Conservation (phyloP, 2,113 vertebrate genomes). For the Ginglymostoma cirratum region DNA sequence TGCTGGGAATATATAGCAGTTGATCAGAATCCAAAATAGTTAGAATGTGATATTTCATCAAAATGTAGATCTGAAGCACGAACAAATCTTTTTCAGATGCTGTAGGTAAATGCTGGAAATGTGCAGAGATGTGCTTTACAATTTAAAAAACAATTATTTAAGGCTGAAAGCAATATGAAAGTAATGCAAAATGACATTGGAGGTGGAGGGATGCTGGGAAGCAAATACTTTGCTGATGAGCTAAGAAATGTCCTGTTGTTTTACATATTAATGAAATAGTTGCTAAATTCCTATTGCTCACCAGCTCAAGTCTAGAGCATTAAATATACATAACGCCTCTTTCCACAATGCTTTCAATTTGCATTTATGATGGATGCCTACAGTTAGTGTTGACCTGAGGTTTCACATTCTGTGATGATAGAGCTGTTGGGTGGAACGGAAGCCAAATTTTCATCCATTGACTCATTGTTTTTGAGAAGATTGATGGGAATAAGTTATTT, state of each 20-base stretch:
- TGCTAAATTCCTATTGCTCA: not conserved
- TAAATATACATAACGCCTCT: not conserved
- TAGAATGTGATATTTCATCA: not conserved
- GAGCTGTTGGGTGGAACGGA: not conserved
- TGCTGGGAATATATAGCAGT: not conserved
- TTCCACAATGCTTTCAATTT: not conserved
- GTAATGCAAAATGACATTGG: not conserved
- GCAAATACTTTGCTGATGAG: not conserved
- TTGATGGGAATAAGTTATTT: not conserved
- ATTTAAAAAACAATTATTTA: not conserved
- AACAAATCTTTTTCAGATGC: not conserved
- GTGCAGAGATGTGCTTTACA: not conserved
- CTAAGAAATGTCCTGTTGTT: not conserved
- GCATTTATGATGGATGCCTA: not conserved
- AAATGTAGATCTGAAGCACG: not conserved
- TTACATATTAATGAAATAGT: conserved; percentile 27
- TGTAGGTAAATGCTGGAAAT: not conserved
- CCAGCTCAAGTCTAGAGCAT: not conserved
- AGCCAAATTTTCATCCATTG: not conserved
- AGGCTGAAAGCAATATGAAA: not conserved
- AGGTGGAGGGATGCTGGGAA: not conserved
- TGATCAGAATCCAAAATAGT: not conserved
- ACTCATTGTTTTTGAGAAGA: not conserved
- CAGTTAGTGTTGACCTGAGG: not conserved
- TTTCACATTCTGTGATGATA: not conserved